phyloP scores from a whole-genome alignment of 2,113 vertebrate genomes.

The Salminus brasiliensis region DNA sequence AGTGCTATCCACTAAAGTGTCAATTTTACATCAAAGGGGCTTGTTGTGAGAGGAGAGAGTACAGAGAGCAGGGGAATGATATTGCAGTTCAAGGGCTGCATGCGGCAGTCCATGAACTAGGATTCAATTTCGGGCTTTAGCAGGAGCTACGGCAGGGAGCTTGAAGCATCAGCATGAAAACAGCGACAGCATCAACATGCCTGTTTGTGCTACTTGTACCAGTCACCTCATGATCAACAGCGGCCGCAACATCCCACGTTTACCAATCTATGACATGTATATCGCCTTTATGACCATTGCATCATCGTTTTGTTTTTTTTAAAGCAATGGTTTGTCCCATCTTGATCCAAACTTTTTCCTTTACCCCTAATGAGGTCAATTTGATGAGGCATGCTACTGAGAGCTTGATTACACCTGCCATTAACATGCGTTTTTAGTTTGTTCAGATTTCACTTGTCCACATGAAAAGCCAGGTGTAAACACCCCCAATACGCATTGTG shows the following conservation, averaged over 20 bases:
- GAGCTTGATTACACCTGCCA: too few species aligned
- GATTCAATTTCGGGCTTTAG: conserved; percentile 43
- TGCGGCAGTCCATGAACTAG: conserved; percentile 29
- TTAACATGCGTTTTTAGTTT: too few species aligned
- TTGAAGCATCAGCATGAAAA: conserved; percentile 21
- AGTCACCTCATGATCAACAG: conserved; percentile 8
- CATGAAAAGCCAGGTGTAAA: too few species aligned
- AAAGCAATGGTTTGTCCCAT: too few species aligned
- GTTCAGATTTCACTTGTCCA: too few species aligned
- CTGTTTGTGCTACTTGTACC: background rate
- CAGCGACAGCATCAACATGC: background rate
- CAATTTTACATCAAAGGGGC: conserved; percentile 77
- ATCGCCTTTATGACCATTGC: background rate
- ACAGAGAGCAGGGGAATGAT: conserved; percentile 54
- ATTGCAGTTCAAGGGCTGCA: conserved; percentile 68
- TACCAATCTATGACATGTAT: background rate
- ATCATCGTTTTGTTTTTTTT: background rate
- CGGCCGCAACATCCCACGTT: background rate
- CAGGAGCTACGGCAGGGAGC: background rate
- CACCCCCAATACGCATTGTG: too few species aligned
- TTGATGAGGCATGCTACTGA: too few species aligned
- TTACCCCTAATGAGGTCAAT: too few species aligned
- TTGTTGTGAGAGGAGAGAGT: conserved; percentile 60
- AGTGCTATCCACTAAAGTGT: conserved; percentile 76
- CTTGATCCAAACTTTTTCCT: too few species aligned